Evolutionary conservation across 2,113 vertebrate species (phyloP).

Genomic region (Loxodonta africana): DNA sequence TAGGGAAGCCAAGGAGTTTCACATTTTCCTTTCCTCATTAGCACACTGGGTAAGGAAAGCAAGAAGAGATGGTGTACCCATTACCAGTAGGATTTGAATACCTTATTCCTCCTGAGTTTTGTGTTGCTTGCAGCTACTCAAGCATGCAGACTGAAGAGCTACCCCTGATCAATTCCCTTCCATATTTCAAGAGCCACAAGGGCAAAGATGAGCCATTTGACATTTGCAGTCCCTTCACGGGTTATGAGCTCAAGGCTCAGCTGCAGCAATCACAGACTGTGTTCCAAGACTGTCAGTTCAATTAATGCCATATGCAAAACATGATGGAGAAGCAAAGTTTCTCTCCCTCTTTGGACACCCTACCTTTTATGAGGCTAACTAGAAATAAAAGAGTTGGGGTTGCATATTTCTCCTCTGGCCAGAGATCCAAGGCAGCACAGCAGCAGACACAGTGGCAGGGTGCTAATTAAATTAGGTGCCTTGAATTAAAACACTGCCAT

Average conservation of each 20-base stretch:
- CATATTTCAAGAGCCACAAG: constrained; percentile 38
- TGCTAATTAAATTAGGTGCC: constrained; percentile 79
- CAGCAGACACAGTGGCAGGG: constrained; percentile 1
- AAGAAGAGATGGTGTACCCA: not conserved
- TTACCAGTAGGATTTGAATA: constrained; percentile 51
- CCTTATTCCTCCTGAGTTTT: constrained; percentile 44
- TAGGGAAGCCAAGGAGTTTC: constrained; percentile 56
- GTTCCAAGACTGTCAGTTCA: constrained; percentile 57
- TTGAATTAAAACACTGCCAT: constrained; percentile 61
- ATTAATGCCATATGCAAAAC: constrained; percentile 52
- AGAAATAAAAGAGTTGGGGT: constrained; percentile 61
- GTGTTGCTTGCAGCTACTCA: constrained; percentile 53
- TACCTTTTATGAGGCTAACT: constrained; percentile 59
- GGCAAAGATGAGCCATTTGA: constrained; percentile 70
- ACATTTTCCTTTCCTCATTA: constrained; percentile 70
- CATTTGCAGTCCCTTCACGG: constrained; percentile 1
- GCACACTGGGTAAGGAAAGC: constrained; percentile 18
- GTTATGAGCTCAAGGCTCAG: constrained; percentile 12
- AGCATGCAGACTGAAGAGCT: constrained; percentile 44
- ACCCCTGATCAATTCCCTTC: constrained; percentile 53
- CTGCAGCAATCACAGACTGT: not conserved
- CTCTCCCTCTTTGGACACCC: constrained; percentile 34
- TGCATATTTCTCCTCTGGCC: constrained; percentile 60
- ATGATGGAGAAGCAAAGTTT: constrained; percentile 71
- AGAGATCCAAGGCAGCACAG: constrained; percentile 41